phyloP scores from a whole-genome alignment of 2,113 vertebrate genomes.

The Lathamus discolor region DNA sequence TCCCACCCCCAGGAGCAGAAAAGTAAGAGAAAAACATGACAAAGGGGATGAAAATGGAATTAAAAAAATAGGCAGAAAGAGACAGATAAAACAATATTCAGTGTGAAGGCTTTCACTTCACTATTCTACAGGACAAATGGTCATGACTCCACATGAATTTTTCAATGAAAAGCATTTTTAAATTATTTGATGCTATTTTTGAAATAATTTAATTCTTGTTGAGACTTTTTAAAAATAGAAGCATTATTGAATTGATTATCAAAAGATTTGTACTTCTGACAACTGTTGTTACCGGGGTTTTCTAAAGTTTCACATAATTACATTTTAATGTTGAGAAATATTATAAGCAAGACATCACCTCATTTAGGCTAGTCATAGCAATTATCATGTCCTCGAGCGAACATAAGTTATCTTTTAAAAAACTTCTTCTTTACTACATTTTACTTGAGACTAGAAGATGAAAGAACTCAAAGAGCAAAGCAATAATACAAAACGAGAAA shows the following conservation, averaged over 20 bases:
- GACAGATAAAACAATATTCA: not conserved
- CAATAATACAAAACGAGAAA: not conserved
- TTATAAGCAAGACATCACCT: not conserved
- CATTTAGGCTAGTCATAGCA: not conserved
- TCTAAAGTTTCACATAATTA: not conserved
- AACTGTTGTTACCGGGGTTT: not conserved
- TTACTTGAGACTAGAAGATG: not conserved
- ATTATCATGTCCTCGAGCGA: not conserved
- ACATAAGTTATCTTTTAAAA: not conserved
- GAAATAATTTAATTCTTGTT: not conserved
- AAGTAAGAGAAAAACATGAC: not conserved
- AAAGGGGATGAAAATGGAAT: constrained; percentile 23
- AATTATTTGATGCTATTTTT: not conserved
- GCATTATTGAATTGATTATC: not conserved
- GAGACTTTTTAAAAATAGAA: not conserved
- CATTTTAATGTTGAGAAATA: not conserved
- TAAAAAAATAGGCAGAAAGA: not conserved
- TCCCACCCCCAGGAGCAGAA: not conserved
- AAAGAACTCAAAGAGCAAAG: not conserved
- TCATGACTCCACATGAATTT: not conserved
- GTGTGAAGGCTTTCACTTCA: not conserved
- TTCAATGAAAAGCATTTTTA: not conserved
- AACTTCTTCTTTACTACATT: not conserved
- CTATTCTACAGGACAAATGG: not conserved
- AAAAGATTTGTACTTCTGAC: not conserved